Conservation (phyloP, 2,888 invertebrate species). For the Lasioglossum oenotherae region DNA sequence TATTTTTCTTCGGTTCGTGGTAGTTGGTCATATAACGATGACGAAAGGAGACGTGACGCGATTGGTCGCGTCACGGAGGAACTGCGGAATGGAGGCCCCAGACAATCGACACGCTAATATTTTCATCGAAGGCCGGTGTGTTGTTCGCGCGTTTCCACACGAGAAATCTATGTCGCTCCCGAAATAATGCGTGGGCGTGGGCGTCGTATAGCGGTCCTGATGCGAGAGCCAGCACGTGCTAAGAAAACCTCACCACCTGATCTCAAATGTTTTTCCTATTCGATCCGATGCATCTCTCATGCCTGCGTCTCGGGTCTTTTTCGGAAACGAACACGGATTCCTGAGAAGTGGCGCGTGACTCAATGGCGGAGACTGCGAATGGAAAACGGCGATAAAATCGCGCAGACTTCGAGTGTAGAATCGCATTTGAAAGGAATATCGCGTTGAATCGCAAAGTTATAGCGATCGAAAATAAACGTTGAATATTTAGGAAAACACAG, state of each 20-base stretch:
- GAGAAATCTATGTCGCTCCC: constrained; percentile 61
- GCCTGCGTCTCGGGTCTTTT: constrained; percentile 19
- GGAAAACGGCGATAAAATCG: not conserved
- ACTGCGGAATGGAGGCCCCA: not conserved
- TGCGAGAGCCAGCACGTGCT: constrained; percentile 30
- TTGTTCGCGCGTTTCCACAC: constrained; percentile 31
- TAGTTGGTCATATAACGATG: not conserved
- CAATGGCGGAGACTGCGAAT: not conserved
- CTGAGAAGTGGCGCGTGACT: not conserved
- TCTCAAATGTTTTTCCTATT: constrained; percentile 6
- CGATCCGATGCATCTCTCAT: constrained; percentile 2
- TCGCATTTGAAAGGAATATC: not conserved
- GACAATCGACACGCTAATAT: constrained; percentile 50
- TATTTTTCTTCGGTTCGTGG: not conserved
- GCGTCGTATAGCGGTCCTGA: constrained; percentile 6
- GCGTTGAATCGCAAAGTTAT: not conserved
- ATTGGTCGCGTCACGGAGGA: constrained; percentile 18
- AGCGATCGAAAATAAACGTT: not conserved
- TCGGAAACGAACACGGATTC: not conserved
- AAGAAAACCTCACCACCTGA: constrained; percentile 27
- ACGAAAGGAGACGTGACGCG: constrained; percentile 30
- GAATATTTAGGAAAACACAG: not conserved
- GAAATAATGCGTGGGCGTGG: constrained; percentile 62
- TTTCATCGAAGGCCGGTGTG: constrained; percentile 45
- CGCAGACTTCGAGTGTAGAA: not conserved